Evolutionary conservation across 2,888 invertebrate genomes (phyloP).

Genomic region (Pristionchus arcanus): DNA sequence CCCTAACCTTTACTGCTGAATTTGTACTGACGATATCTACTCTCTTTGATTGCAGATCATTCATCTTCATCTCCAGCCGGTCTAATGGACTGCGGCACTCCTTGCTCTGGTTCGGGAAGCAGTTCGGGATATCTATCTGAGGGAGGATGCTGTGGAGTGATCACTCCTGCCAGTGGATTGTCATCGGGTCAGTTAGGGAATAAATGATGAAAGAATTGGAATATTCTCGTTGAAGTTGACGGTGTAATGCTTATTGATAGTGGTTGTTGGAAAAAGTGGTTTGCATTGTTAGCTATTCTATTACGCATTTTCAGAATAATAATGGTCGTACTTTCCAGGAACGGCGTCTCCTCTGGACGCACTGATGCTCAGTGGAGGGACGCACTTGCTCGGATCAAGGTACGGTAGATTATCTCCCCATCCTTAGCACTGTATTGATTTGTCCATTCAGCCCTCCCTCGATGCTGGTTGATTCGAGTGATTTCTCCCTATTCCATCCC

Average conservation of each 20-base stretch:
- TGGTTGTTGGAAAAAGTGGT: no score
- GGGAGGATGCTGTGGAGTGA: constrained; percentile 38
- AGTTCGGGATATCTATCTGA: constrained; percentile 36
- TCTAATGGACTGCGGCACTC: constrained; percentile 39
- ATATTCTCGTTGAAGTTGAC: background rate
- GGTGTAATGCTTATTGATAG: no score
- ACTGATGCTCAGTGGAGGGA: constrained; percentile 41
- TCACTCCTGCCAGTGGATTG: constrained; percentile 44
- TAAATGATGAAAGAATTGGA: background rate
- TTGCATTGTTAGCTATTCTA: no score
- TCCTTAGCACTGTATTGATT: background rate
- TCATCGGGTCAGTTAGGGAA: background rate
- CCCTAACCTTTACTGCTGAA: no score
- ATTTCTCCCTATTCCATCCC: constrained; percentile 12
- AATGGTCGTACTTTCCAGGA: background rate
- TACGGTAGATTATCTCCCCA: background rate
- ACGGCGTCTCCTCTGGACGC: constrained; percentile 51
- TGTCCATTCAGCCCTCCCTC: constrained; percentile 23
- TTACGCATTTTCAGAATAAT: no score
- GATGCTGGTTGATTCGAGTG: constrained; percentile 16
- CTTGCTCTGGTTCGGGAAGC: constrained; percentile 39
- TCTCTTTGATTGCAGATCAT: background rate
- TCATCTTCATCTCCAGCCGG: background rate
- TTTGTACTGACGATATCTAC: background rate
- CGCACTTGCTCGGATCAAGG: constrained; percentile 37